These are phyloP conservation scores for Anorthoa munda DNA, from an alignment of 2,888 invertebrate species.

Conservation along the genomic window DNA sequence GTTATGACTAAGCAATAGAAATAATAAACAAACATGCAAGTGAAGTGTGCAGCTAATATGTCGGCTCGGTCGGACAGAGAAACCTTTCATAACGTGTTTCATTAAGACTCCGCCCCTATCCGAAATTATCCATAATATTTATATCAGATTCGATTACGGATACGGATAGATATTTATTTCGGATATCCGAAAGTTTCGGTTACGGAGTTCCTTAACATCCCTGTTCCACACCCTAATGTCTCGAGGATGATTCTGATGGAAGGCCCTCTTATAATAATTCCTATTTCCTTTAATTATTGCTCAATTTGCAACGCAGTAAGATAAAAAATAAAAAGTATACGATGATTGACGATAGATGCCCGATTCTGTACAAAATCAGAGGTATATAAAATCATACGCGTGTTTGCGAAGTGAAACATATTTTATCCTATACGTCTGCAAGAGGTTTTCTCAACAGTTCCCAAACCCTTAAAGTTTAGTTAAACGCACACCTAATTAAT, in stretches of 20 bases:
- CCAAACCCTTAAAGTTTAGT: constrained; percentile 30
- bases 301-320: constrained; percentile 43
- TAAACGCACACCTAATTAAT: constrained; percentile 42
- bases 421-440: constrained; percentile 70
- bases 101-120: no score
- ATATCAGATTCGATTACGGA: no score
- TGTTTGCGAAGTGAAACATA: constrained; percentile 63
- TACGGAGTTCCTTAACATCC: no score
- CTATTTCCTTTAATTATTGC: constrained; percentile 25
- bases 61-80: no score
- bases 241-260: neutral
- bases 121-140: no score
- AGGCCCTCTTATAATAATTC: neutral
- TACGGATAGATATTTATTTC: no score
- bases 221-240: neutral
- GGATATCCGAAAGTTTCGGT: no score
- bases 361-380: constrained; percentile 6
- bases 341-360: constrained; percentile 5
- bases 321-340: constrained; percentile 46
- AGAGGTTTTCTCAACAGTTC: constrained; percentile 69
- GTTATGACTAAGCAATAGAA: no score
- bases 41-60: no score
- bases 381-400: constrained; percentile 57
- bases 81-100: no score
- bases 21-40: no score